Evolutionary conservation across 2,888 invertebrate species (phyloP), one percentile per base, ranked within the genome.

Genomic region (Bhutanitis thaidina): DNA sequence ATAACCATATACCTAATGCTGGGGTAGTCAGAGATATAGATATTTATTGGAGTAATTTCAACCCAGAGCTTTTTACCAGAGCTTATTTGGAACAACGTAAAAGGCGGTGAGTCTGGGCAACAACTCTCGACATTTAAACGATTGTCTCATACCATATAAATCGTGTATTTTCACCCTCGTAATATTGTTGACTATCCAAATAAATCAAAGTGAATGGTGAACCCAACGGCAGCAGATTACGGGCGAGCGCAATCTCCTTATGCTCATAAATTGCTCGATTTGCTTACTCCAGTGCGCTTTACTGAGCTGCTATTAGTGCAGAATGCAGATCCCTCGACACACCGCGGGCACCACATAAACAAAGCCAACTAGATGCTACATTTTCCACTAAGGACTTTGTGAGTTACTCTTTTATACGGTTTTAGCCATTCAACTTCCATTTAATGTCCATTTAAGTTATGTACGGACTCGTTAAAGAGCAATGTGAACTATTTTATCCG

Each of bases 231-330:
- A 58, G 69, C 66, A 74, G 75, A 77, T 82, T 77, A 77, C 69
- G 66, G 56, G 48, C 53, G 55, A 2, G 60, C 64, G 69, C 80
- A 82, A 84, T 84, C 81, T 78, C 67, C 77, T 80, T 80, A 75
- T 68, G 62, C 67, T 66, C 77, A 85, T 86, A 86, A 86, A 85
- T 85, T 82, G 75, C 67, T 61, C 60, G 61, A 59, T 68, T 68
- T 71, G 70, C 69, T 71, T 69, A 67, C 70, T 67, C 71, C 69
- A 68, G 64, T 67, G 15, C 16, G 36, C 13, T 65, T 68, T 63
- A 67, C 69, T 56, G 47, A 55, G 58, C 55, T 20, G 30, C 36
- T 35, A 51, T 51, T 51, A 51, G 46, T 36, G 50, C 49, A 13
- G 15, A 25, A n/a, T 35, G n/a, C 27, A 12, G 44, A 49, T 43